phyloP scores from a whole-genome alignment of 2,888 invertebrate genomes.

The Nineta flava region DNA sequence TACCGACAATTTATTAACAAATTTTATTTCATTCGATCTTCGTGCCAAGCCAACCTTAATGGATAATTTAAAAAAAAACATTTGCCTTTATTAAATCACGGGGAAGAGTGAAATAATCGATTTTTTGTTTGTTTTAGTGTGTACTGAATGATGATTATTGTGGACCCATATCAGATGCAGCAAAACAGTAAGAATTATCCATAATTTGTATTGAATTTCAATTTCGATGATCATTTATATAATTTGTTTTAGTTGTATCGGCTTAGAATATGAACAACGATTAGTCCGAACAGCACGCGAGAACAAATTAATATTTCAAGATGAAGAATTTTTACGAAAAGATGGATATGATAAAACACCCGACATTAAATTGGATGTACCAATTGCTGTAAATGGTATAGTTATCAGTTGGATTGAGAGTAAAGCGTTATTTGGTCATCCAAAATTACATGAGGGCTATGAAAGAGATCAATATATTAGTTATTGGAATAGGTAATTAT shows the following conservation, averaged over 20 bases:
- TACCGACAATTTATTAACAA: no score
- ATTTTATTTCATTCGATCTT: no score
- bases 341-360: conserved; percentile 91
- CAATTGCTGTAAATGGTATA: conserved; percentile 69
- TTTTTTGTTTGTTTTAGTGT: conserved; percentile 44
- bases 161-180: conserved; percentile 63
- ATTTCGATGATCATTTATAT: background rate
- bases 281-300: conserved; percentile 43
- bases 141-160: conserved; percentile 69
- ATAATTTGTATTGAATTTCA: conserved; percentile 5
- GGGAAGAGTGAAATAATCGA: no score
- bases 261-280: conserved; percentile 72
- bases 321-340: conserved; percentile 64
- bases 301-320: conserved; percentile 43
- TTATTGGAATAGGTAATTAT: conserved; percentile 65
- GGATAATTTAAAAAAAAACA: no score
- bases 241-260: conserved; percentile 44
- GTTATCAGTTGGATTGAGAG: conserved; percentile 94
- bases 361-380: conserved; percentile 79
- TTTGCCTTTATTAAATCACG: no score
- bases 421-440: conserved; percentile 87
- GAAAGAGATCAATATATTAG: conserved; percentile 71
- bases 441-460: conserved; percentile 63
- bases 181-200: conserved; percentile 49
- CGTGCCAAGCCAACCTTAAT: no score